Base-by-base conservation (phyloP, 2,888 invertebrate genomes). In the Hyposoter didymator region DNA sequence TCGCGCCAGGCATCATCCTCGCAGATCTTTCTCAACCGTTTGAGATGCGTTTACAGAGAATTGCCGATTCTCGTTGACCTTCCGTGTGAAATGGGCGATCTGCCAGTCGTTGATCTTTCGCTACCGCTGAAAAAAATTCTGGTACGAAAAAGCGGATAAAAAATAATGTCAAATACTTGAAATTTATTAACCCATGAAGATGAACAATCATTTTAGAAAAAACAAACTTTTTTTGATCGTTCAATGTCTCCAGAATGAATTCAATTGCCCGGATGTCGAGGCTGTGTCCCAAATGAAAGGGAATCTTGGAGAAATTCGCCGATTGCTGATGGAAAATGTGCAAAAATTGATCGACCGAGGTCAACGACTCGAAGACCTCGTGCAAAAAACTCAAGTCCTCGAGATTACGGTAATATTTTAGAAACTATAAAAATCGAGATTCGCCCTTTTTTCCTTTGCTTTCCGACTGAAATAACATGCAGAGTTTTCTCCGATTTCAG, bases 331-430 rank as follows among this genome's bases (percentile, higher is more conserved):
- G 90, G 91, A 90, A 22, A 89, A 89, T 0, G 89, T 91, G 1
- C 89, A 91, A 78, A 90, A 91, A 39, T 78, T 92, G 43, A 89
- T 91, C 35, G 90, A 92, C 78, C 89, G 91, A 12, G 91, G 91
- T 8, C 88, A 92, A 47, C 90, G 78, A 72, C 85, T 92, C n/a
- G 92, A 92, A n/a, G 92, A 91, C 10, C 87, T 92, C 4, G 87
- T 91, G 0, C 88, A 86, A 70, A 92, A 91, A 75, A 90, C 91
- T 0, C 89, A 92, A 67, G 88, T 84, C n/a, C 84, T 92, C 66
- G 88, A 91, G 78, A 90, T 91, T 55, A 90, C 86, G 90, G 92
- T 92, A 88, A 82, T 84, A 8, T 75, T 74, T 19, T 32, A 1
- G 1, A 10, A 49, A 17, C 8, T 28, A 19, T 5, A n/a, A 70